Base-by-base conservation (phyloP, 1,140 invertebrate genomes). In the Cephus cinctus region DNA sequence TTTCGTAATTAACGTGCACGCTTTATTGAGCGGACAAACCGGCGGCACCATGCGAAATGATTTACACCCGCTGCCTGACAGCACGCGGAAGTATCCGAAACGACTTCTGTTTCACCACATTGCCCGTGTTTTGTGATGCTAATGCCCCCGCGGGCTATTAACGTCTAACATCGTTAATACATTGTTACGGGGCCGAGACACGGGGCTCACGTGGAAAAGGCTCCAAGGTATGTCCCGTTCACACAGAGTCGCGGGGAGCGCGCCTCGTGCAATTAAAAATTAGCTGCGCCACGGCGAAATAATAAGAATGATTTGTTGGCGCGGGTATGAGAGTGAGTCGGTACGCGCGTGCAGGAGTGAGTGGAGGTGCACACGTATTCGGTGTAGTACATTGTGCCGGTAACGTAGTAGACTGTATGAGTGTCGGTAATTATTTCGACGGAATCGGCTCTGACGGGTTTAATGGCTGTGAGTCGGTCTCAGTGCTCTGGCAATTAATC, bases 371-470 rank as follows among this genome's bases (percentile, higher is more conserved):
- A 20, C 38, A 23, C 23, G 43, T 48, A 12, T 45, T 47, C 45
- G n/a, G n/a, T n/a, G n/a, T n/a, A n/a, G n/a, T n/a, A n/a, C n/a
- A n/a, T n/a, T n/a, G n/a, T n/a, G n/a, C n/a, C n/a, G n/a, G n/a
- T n/a, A n/a, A n/a, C n/a, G n/a, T n/a, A n/a, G n/a, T n/a, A n/a
- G n/a, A n/a, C n/a, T n/a, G n/a, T n/a, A n/a, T 40, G 50, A 61
- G 56, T 61, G 56, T 46, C 54, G 54, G 61, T 63, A 63, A 63
- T 63, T 63, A 63, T 63, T 63, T 63, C 59, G 59, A 62, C 54
- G 61, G 61, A 63, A 63, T 63, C 59, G 56, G 50, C 56, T 62
- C 56, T 59, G 61, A 63, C 56, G 59, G 60, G 59, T 54, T 63
- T 63, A 63, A 63, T 63, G 61, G 61, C 43, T 51, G 56, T 46